Evolutionary conservation across 2,888 invertebrate genomes (phyloP).

Genomic region (Melinaea marsaeus): DNA sequence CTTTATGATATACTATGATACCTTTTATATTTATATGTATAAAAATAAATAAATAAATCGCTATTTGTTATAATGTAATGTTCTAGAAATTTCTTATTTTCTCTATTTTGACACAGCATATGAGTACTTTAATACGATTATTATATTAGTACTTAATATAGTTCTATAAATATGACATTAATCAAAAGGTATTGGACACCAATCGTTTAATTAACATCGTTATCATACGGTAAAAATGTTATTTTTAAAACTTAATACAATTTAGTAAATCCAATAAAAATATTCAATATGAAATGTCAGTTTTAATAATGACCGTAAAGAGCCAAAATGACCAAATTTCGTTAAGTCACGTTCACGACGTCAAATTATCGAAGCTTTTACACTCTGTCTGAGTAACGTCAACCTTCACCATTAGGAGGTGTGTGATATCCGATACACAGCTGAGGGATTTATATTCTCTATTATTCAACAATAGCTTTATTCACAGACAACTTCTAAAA

Average conservation of each 20-base stretch:
- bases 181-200: too few species aligned
- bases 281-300: not conserved
- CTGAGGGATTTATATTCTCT: not conserved
- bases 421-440: constrained; percentile 5
- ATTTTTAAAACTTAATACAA: too few species aligned
- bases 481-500: too few species aligned
- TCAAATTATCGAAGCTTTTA: constrained; percentile 21
- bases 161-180: not conserved
- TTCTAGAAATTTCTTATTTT: too few species aligned
- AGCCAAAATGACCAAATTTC: constrained; percentile 12
- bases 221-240: not conserved
- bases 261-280: not conserved
- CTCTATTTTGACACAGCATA: too few species aligned
- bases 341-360: constrained; percentile 12
- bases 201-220: not conserved
- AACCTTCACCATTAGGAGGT: constrained; percentile 15
- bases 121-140: not conserved
- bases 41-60: too few species aligned
- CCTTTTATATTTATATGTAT: too few species aligned
- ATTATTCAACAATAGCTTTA: not conserved
- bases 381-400: constrained; percentile 14
- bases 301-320: not conserved
- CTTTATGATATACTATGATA: too few species aligned
- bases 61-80: too few species aligned
- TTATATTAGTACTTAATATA: not conserved